Evolutionary conservation across 2,888 invertebrate genomes (phyloP).

Genomic region (Phyllotreta striolata): DNA sequence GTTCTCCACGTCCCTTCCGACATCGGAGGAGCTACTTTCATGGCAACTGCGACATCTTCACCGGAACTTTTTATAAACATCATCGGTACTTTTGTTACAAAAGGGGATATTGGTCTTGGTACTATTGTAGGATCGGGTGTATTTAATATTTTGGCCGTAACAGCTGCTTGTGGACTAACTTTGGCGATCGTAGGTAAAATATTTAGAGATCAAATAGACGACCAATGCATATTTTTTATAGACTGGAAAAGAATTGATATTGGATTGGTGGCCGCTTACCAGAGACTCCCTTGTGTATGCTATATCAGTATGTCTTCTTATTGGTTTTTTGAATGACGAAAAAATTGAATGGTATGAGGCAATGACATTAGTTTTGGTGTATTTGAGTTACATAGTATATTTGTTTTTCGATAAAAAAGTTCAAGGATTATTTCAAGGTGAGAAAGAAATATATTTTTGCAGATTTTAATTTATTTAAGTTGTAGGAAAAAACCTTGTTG

Average conservation of each 20-base stretch:
- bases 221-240: slow-evolving; percentile 4
- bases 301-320: slow-evolving; percentile 20
- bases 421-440: slow-evolving; percentile 17
- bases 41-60: slow-evolving; percentile 23
- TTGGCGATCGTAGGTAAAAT: slow-evolving; percentile 13
- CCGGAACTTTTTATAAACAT: slow-evolving; percentile 29
- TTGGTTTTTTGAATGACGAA: slow-evolving; percentile 24
- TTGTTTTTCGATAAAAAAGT: slow-evolving; percentile 21
- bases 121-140: slow-evolving; percentile 27
- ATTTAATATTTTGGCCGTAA: slow-evolving; percentile 26
- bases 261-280: slow-evolving; percentile 25
- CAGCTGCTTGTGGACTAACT: slow-evolving; percentile 22
- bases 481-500: too few relatives aligned
- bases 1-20: slow-evolving; percentile 23
- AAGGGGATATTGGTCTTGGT: slow-evolving; percentile 27
- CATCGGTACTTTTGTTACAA: slow-evolving; percentile 25
- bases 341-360: slow-evolving; percentile 29
- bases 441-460: neutral
- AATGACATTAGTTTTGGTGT: slow-evolving; percentile 22
- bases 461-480: too few relatives aligned
- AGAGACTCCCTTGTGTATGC: slow-evolving; percentile 26
- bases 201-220: neutral
- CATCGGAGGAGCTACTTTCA: slow-evolving; percentile 26
- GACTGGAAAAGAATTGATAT: slow-evolving; percentile 12
- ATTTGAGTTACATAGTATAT: slow-evolving; percentile 15